These are phyloP conservation scores for Lycia hirtaria DNA, from an alignment of 2,888 invertebrate species.

Conservation along the genomic window DNA sequence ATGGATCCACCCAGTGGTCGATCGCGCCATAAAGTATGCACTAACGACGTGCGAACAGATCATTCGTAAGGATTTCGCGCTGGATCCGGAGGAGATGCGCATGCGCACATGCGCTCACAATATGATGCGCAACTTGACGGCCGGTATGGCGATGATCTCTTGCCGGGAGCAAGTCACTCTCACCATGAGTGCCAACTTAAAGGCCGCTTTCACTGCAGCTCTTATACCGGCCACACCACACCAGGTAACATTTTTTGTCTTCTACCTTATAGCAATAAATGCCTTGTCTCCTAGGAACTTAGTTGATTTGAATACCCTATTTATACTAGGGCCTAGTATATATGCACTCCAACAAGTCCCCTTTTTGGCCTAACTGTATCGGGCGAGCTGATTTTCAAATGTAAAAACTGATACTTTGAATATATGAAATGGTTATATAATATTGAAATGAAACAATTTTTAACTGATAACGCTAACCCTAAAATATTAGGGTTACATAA, in stretches of 20 bases:
- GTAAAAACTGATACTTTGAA: too few relatives aligned
- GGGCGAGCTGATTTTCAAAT: too few relatives aligned
- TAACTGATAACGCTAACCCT: too few relatives aligned
- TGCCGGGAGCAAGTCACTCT: conserved; percentile 96
- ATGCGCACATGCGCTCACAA: conserved; percentile 97
- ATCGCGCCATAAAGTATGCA: conserved; percentile 98
- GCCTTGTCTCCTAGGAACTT: too few relatives aligned
- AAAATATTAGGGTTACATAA: too few relatives aligned
- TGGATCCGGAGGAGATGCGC: conserved; percentile 97
- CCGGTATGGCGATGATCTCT: conserved; percentile 99
- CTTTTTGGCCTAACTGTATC: too few relatives aligned
- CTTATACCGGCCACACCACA: conserved; percentile 88
- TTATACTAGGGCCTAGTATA: too few relatives aligned
- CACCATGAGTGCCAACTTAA: conserved; percentile 95
- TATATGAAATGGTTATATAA: too few relatives aligned
- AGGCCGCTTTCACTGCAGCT: conserved; percentile 91
- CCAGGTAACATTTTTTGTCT: conserved; percentile 63
- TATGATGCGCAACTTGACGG: conserved; percentile 98
- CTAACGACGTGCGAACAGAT: conserved; percentile 98
- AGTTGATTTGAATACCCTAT: too few relatives aligned
- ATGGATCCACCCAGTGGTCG: conserved; percentile 97
- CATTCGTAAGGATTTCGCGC: conserved; percentile 97
- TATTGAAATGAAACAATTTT: too few relatives aligned
- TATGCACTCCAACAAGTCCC: too few relatives aligned
- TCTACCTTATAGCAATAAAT: not conserved